Evolutionary conservation across 2,888 invertebrate species (phyloP), one percentile per base, ranked within the genome.

Genomic region (Conomelus anceps): DNA sequence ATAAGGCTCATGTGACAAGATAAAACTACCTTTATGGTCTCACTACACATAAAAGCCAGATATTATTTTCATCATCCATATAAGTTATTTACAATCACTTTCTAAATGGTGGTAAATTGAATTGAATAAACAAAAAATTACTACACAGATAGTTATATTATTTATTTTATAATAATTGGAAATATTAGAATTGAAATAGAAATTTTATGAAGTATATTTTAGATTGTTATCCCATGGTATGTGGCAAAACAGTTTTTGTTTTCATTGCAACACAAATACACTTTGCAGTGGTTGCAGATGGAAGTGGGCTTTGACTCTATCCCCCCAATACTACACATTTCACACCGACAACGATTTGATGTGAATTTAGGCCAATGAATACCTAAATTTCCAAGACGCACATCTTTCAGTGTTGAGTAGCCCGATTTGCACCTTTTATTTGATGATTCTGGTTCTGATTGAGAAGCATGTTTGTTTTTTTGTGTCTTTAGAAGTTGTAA

Each of bases 341-440:
- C 87, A 87, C 87, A 87, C 26, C 87, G 23, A 22, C 24, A 24
- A 29, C 20, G 87, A 3, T 4, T 22, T 6, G 1, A 13, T 22
- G n/a, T 87, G 26, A 87, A 87, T 22, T 13, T 4, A 22, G 87
- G 87, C 87, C 87, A 87, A 26, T 87, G 87, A 26, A 29, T 29
- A 11, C 87, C 87, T 22, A 87, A 87, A 87, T 87, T 87, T 29
- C 87, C 87, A 3, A 87, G 26, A 1, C 26, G n/a, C 6, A 87
- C 26, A 87, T 87, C 87, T 22, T 87, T 87, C 87, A 26, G 20
- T 11, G 22, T 26, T 26, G 26, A 29, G 22, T 87, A 87, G 1
- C 26, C 6, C 17, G 87, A 87, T 26, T 87, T 87, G n/a, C 87
- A 17, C 26, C 87, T 26, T n/a, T 87, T 87, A 22, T 29, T 29